Percentiles rank a stretch among this genome's conserved stretches.
Conservation (phyloP, 2,797 vertebrate species). For the Crax fasciolata region DNA sequence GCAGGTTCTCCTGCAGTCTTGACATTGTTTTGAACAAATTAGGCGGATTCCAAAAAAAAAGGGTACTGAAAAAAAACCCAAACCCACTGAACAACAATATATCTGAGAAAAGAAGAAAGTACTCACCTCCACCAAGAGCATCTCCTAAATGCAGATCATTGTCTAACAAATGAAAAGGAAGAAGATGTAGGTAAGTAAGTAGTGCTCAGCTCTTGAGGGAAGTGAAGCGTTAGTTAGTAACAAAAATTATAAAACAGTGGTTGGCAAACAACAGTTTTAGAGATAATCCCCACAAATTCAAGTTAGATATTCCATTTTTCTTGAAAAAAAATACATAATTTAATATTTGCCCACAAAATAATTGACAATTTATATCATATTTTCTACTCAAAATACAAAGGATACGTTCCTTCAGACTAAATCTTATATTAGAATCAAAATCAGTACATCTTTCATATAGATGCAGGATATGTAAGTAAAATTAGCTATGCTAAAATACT, state of each 20-base stretch:
- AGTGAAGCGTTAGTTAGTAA: background rate
- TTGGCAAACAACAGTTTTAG: background rate
- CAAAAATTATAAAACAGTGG: background rate
- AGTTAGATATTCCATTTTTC: background rate
- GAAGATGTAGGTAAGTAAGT: background rate
- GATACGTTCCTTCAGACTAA: background rate
- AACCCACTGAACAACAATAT: background rate
- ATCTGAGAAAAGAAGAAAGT: background rate
- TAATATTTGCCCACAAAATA: background rate
- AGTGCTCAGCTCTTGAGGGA: background rate
- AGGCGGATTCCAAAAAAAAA: background rate
- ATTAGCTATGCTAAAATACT: background rate
- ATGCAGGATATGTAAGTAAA: background rate
- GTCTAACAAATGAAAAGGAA: slow-evolving; percentile 34
- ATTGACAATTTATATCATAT: background rate
- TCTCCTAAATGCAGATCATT: slow-evolving; percentile 70
- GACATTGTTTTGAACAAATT: background rate
- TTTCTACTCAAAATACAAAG: background rate
- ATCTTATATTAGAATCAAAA: background rate
- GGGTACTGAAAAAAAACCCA: fast-evolving
- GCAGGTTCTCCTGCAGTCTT: background rate
- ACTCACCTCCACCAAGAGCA: slow-evolving; percentile 62
- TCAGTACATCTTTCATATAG: background rate
- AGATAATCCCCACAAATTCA: background rate
- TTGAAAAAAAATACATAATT: background rate